Conservation (phyloP, 2,797 vertebrate genomes). For the Acanthis flammea region DNA sequence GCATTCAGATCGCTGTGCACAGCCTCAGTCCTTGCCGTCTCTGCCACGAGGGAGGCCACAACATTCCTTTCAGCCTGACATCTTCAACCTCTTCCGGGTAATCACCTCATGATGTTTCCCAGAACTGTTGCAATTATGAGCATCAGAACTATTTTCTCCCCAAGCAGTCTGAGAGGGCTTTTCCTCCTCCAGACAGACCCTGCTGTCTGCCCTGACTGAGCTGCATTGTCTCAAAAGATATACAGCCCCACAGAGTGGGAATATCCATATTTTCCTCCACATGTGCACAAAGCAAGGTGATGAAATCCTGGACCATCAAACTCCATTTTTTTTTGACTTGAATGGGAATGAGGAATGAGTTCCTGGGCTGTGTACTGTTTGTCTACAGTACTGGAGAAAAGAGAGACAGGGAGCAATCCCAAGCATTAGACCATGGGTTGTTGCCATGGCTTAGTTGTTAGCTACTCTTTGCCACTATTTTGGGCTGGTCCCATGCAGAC, state of each 20-base stretch:
- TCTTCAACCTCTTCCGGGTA: slow-evolving; percentile 58
- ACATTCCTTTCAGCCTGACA: slow-evolving; percentile 23
- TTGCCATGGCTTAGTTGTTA: background rate
- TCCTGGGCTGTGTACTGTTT: background rate
- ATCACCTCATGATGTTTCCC: background rate
- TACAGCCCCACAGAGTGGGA: background rate
- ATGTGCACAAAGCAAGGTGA: background rate
- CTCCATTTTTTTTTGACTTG: background rate
- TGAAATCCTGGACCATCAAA: background rate
- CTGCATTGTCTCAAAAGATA: background rate
- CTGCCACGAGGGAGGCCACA: background rate
- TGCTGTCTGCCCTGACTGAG: background rate
- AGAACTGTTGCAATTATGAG: background rate
- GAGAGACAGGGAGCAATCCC: background rate
- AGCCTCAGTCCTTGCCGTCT: background rate
- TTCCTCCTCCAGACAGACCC: background rate
- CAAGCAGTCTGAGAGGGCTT: background rate
- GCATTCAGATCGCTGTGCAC: background rate
- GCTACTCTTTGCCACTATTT: background rate
- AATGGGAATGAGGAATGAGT: background rate
- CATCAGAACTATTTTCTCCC: background rate
- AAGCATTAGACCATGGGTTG: background rate
- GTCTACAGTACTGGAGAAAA: background rate
- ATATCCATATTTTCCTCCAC: background rate
- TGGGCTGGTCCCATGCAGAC: background rate